Evolutionary conservation across 1,140 invertebrate genomes (phyloP), one percentile per base, ranked within the genome.

Genomic region (Heliconius himera): DNA sequence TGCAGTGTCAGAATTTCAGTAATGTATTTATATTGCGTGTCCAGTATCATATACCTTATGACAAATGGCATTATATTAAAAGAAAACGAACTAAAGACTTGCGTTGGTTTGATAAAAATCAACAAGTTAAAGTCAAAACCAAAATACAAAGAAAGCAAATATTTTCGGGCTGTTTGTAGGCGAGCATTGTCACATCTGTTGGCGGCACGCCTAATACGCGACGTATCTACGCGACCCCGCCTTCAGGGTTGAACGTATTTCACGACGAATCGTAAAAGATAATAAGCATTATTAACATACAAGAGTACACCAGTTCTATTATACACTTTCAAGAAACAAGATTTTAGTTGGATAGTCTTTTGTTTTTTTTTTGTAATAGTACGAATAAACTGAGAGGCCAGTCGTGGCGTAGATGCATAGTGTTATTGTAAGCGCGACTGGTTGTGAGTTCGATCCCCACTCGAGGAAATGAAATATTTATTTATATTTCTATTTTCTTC

Each of bases 131-230:
- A 60, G 54, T 22, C n/a, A 66, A 66, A 29, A 3, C 22, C 3
- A 66, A 29, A 66, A 66, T 66, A 66, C 26, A 66, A 66, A 66
- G 60, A 66, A 26, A 66, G 60, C 26, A 22, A 29, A 66, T 66
- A 66, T 66, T 66, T 66, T 66, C 26, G 60, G 9, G 26, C 0
- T 66, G 26, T 66, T 66, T 66, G 60, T 66, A 66, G 79, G 79
- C 81, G 81, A 85, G 87, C 83, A 87, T 84, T 86, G 84, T 85
- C 76, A 82, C 89, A 91, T 89, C 88, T 91, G 89, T 91, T 92
- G 91, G 91, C 91, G 81, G 70, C 78, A 71, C 83, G 91, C 91
- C 90, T 88, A 92, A 88, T 87, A 88, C 77, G n/a, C n/a, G n/a
- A n/a, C n/a, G 79, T 79, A 80, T 60, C 66, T 70, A 72, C 56